phyloP scores from a whole-genome alignment of 2,888 invertebrate genomes.

The Pheosia tremula region DNA sequence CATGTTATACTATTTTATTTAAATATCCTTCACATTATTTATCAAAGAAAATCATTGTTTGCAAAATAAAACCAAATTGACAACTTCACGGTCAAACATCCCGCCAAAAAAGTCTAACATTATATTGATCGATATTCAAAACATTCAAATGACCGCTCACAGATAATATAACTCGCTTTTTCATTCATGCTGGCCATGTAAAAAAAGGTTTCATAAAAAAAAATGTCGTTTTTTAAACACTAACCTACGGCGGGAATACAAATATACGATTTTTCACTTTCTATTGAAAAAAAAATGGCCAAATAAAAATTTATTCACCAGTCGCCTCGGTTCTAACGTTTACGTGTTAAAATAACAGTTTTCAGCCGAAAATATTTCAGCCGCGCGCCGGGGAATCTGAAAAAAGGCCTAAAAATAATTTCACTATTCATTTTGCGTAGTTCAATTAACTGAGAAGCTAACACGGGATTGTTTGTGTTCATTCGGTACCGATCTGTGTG shows the following conservation, averaged over 20 bases:
- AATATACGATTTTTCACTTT: slow-evolving; percentile 45
- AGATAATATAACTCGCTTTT: neutral
- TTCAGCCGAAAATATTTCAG: slow-evolving; percentile 36
- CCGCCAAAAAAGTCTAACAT: no score
- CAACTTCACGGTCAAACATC: no score
- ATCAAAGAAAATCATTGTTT: no score
- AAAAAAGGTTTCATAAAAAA: neutral
- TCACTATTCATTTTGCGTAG: slow-evolving; percentile 34
- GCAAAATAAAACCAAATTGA: no score
- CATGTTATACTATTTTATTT: no score
- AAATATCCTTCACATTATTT: no score
- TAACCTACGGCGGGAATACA: slow-evolving; percentile 25
- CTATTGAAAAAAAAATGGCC: slow-evolving; percentile 35
- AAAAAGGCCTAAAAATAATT: slow-evolving; percentile 33
- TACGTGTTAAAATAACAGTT: slow-evolving; percentile 33
- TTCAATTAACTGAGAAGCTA: slow-evolving; percentile 37
- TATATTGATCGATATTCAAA: neutral
- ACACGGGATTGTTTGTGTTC: slow-evolving; percentile 30
- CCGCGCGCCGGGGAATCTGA: slow-evolving; percentile 25
- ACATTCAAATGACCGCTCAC: neutral
- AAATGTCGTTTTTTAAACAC: neutral
- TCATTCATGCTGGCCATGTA: neutral
- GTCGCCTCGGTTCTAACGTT: slow-evolving; percentile 43
- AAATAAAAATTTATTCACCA: slow-evolving; percentile 41
- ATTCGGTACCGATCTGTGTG: slow-evolving; percentile 6